Evolutionary conservation across 2,113 vertebrate genomes (phyloP).

Genomic region (Tragelaphus imberbis): DNA sequence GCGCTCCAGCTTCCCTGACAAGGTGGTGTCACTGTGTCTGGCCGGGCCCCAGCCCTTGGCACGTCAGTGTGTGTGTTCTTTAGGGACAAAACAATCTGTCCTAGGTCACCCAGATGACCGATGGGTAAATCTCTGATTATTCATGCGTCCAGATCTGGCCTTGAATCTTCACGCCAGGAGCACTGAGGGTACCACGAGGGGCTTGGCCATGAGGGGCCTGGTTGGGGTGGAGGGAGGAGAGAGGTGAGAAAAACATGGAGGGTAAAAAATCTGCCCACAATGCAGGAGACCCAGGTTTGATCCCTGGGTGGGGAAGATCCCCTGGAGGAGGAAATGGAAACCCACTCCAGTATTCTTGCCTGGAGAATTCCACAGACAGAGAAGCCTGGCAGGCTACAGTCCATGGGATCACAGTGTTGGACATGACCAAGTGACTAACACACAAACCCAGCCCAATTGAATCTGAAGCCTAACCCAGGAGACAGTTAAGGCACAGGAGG

Average conservation of each 20-base stretch:
- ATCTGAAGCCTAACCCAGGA: not conserved
- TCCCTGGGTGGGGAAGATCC: not conserved
- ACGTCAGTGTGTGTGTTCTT: not conserved
- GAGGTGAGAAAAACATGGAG: not conserved
- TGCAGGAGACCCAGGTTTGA: not conserved
- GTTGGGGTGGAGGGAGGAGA: not conserved
- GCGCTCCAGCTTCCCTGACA: not conserved
- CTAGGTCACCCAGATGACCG: not conserved
- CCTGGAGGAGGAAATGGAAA: not conserved
- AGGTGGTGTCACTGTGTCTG: not conserved
- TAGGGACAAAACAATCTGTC: constrained; percentile 13
- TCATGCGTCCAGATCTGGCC: not conserved
- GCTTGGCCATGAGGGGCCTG: rapidly evolving
- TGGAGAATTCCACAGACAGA: not conserved
- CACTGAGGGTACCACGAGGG: not conserved
- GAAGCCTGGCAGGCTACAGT: not conserved
- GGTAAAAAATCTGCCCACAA: not conserved
- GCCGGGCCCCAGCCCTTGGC: not conserved
- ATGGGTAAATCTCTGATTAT: not conserved
- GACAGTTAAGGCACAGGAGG: not conserved
- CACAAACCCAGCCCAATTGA: not conserved
- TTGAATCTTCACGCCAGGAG: not conserved
- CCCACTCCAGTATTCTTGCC: not conserved
- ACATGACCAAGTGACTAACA: not conserved
- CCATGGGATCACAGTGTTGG: not conserved